Percentiles rank a stretch among this genome's conserved stretches.
Evolutionary conservation across 2,888 invertebrate species (phyloP).

Genomic region (Caenorhabditis sp.): DNA sequence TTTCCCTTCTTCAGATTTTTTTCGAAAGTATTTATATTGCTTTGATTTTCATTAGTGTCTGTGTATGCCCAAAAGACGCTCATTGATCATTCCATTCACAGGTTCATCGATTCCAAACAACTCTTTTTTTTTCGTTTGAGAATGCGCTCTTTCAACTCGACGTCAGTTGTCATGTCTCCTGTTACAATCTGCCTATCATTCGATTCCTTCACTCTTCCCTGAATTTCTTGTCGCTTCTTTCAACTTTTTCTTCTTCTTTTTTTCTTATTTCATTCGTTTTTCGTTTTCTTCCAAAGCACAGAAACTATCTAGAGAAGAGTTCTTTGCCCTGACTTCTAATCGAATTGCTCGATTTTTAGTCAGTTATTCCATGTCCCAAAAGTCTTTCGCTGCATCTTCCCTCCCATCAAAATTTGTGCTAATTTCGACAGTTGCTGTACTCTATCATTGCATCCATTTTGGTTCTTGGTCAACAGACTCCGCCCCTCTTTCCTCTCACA

Average conservation of each 20-base stretch:
- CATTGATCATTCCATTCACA: conserved; percentile 50
- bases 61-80: conserved; percentile 1
- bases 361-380: conserved; percentile 1
- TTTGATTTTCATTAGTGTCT: conserved; percentile 47
- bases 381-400: conserved; percentile 1
- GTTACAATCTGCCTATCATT: conserved; percentile 47
- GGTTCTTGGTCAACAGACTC: conserved; percentile 5
- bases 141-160: conserved; percentile 39
- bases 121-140: conserved; percentile 21
- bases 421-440: conserved; percentile 28
- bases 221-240: conserved; percentile 24
- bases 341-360: not conserved
- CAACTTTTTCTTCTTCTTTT: conserved; percentile 20
- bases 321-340: conserved; percentile 10
- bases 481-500: not conserved
- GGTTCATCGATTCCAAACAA: conserved; percentile 41
- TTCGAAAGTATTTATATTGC: conserved; percentile 15
- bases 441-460: conserved; percentile 41
- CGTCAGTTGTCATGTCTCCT: conserved; percentile 60
- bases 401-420: conserved; percentile 28
- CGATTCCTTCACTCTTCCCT: conserved; percentile 12
- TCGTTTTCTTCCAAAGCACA: not conserved
- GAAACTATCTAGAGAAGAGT: conserved; percentile 6
- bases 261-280: conserved; percentile 22
- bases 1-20: conserved; percentile 1